A percentile compares a stretch with the other conserved stretches of the same genome.
Conservation (phyloP, 2,113 vertebrate species). For the Syngnathus floridae region DNA sequence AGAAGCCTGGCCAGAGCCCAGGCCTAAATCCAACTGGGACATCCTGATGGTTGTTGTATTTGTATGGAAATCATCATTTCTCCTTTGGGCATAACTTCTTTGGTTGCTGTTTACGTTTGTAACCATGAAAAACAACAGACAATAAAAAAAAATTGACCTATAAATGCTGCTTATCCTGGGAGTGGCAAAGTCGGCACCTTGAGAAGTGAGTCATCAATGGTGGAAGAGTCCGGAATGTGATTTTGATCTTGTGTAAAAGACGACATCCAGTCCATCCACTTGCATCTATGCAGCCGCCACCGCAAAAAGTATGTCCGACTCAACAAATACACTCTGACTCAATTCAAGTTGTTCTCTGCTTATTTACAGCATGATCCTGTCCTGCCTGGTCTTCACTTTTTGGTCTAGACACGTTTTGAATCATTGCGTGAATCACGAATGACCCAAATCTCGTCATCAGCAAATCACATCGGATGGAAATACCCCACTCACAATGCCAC, state of each 20-base stretch:
- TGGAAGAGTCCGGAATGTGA: slow-evolving; percentile 1
- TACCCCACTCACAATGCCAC: background rate
- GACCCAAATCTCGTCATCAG: slow-evolving; percentile 23
- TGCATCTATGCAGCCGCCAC: background rate
- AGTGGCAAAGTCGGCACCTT: slow-evolving; percentile 29
- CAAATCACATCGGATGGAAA: background rate
- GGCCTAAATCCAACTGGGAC: no score
- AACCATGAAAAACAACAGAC: slow-evolving; percentile 18
- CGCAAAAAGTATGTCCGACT: background rate
- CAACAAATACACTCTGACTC: background rate
- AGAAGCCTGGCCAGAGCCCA: no score
- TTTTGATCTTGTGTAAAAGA: slow-evolving; percentile 3
- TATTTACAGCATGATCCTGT: slow-evolving; percentile 18
- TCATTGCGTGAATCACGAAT: slow-evolving; percentile 57
- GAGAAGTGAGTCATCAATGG: slow-evolving; percentile 36
- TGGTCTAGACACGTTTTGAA: slow-evolving; percentile 57
- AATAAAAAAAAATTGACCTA: slow-evolving; percentile 21
- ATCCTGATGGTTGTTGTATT: no score
- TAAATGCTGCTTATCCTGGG: slow-evolving; percentile 39
- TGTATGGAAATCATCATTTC: no score
- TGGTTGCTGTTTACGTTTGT: slow-evolving; percentile 16
- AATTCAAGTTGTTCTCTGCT: background rate
- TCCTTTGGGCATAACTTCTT: background rate
- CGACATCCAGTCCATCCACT: background rate
- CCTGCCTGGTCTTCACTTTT: background rate